phyloP scores from a whole-genome alignment of 2,113 vertebrate genomes.

The Phalacrocorax pelagicus region DNA sequence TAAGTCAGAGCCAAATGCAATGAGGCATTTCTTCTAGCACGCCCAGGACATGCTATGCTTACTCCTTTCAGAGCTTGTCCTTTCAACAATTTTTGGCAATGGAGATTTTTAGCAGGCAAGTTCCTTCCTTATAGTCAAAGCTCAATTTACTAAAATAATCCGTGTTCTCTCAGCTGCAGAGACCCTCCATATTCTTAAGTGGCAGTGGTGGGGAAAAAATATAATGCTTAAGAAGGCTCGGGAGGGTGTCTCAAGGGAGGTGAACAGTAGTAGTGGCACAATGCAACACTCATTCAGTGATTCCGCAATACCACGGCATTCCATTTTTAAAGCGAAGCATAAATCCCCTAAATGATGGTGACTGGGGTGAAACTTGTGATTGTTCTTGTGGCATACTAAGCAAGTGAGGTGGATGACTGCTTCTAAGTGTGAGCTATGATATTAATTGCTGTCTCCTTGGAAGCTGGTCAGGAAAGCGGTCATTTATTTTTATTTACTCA shows the following conservation, averaged over 20 bases:
- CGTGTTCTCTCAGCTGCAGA: background rate
- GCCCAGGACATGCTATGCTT: background rate
- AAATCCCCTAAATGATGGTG: background rate
- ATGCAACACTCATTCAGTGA: background rate
- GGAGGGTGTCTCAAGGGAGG: background rate
- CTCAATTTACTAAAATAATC: background rate
- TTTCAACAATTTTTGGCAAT: background rate
- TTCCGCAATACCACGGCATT: slow-evolving; percentile 30
- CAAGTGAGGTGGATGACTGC: slow-evolving; percentile 14
- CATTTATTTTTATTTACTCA: slow-evolving; percentile 9
- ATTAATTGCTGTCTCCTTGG: background rate
- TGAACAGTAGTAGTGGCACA: background rate
- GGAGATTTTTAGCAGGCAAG: background rate
- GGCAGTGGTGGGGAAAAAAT: slow-evolving; percentile 8
- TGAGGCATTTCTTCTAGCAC: background rate
- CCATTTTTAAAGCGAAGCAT: background rate
- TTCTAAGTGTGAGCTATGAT: background rate
- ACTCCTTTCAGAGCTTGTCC: background rate
- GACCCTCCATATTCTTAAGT: background rate
- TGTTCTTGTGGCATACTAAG: slow-evolving; percentile 21
- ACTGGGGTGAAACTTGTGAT: background rate
- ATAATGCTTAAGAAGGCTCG: background rate
- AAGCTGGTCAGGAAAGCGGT: slow-evolving; percentile 4
- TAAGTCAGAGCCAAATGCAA: background rate
- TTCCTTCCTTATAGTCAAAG: background rate